Evolutionary conservation across 2,888 invertebrate genomes (phyloP), one percentile per base, ranked within the genome.

Genomic region (Mylabris sibirica): DNA sequence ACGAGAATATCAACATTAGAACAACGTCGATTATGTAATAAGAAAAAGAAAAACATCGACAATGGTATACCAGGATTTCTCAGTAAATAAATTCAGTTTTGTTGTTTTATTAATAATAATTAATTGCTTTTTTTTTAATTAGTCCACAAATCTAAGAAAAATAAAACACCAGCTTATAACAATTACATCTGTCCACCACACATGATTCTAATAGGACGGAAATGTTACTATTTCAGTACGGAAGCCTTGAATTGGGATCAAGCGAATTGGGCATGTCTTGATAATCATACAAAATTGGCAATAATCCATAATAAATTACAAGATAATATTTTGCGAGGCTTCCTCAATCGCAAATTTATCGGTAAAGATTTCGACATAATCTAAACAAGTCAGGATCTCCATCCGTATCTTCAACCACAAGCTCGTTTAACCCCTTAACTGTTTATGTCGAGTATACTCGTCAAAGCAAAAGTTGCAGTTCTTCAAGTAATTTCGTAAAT

Each of bases 141-240:
- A 71, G 71, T 66, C 20, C 61, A 63, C 6, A 66, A 62, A 30
- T 62, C 61, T 24, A 63, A 22, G 6, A 49, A 64, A 65, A 63
- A 22, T 1, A 49, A 64, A 65, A 22, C n/a, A n/a, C 62, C 62
- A 34, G 59, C 49, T 59, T 67, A 70, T 59, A 62, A 70, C 60
- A 59, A 35, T 41, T 70, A 78, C 67, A 73, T 81, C 24, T 82
- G 81, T 67, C 80, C 80, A 6, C 69, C 77, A 11, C 74, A 79
- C 60, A 80, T 80, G 80, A 76, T 80, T 44, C 60, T 75, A 17
- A 66, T 83, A 22, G 81, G 79, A 12, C 79, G 77, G 53, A 78
- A 75, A 34, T 83, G 83, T 70, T 83, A 82, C 71, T 73, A 74
- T 53, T 82, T 83, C 72, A 81, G 81, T 63, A 77, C 72, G 26